A percentile compares a stretch with the other conserved stretches of the same genome.
Evolutionary conservation across 2,888 invertebrate genomes (phyloP).

Genomic region (Ectemnius cavifrons): DNA sequence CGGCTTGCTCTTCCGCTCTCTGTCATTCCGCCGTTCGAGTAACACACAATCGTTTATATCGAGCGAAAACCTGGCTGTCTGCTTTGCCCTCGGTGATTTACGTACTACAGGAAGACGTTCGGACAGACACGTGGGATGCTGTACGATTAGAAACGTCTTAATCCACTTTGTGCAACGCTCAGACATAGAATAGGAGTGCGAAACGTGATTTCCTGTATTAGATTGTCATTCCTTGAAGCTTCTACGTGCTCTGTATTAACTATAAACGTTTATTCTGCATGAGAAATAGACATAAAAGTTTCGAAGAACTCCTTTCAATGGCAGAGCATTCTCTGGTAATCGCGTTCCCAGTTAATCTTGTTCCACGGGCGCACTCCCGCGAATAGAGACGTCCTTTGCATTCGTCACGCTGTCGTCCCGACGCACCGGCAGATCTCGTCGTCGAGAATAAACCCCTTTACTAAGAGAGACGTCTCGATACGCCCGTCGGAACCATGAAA

Average conservation of each 20-base stretch:
- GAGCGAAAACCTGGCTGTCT: conserved; percentile 55
- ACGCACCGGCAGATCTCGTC: conserved; percentile 36
- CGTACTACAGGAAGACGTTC: conserved; percentile 42
- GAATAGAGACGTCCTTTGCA: conserved; percentile 49
- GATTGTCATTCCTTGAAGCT: not conserved
- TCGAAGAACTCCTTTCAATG: not conserved
- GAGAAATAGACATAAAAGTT: not conserved
- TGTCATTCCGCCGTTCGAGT: conserved; percentile 27
- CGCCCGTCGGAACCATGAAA: conserved; percentile 54
- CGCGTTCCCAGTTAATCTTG: conserved; percentile 56
- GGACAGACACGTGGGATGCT: conserved; percentile 33
- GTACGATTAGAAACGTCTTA: conserved; percentile 30
- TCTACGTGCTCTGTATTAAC: not conserved
- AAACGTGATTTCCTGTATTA: not conserved
- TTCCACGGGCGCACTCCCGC: conserved; percentile 49
- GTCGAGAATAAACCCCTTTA: conserved; percentile 24
- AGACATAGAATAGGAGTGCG: not conserved
- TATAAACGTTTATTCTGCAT: not conserved
- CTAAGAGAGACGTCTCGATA: conserved; percentile 58
- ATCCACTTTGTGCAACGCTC: not conserved
- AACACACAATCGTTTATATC: conserved; percentile 58
- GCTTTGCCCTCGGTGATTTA: conserved; percentile 57
- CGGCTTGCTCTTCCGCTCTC: conserved; percentile 21
- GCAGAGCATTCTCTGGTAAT: conserved; percentile 24
- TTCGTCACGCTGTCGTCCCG: conserved; percentile 35